These are phyloP conservation scores for Araneus ventricosus DNA, from an alignment of 1,140 invertebrate genomes.

Conservation along the genomic window DNA sequence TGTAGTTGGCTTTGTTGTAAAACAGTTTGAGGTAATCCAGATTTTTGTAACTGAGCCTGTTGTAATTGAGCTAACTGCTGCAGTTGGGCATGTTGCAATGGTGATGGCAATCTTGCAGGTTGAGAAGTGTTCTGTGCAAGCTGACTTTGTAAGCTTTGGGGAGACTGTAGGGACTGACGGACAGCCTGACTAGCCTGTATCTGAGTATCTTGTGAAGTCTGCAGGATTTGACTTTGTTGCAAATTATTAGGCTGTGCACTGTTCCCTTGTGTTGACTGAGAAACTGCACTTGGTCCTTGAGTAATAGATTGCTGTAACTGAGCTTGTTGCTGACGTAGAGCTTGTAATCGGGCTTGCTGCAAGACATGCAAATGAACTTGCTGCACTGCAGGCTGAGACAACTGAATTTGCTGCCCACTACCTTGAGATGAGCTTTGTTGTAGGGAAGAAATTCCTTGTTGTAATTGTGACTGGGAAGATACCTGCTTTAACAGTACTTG, in stretches of 20 bases:
- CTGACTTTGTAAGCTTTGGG: slow-evolving; percentile 24
- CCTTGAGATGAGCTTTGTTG: slow-evolving; percentile 36
- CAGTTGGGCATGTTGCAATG: slow-evolving; percentile 59
- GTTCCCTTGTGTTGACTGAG: slow-evolving; percentile 30
- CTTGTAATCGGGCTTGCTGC: slow-evolving; percentile 67
- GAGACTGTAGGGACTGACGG: slow-evolving; percentile 7
- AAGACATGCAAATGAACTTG: slow-evolving; percentile 74
- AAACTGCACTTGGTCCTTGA: slow-evolving; percentile 20
- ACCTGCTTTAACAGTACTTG: slow-evolving; percentile 62
- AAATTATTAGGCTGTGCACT: slow-evolving; percentile 10
- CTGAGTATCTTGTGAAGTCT: slow-evolving; percentile 35
- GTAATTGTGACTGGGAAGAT: slow-evolving; percentile 45
- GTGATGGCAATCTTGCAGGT: slow-evolving; percentile 7
- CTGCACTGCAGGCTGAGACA: slow-evolving; percentile 71
- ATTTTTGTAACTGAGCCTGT: slow-evolving; percentile 59
- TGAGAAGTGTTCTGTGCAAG: slow-evolving; percentile 3
- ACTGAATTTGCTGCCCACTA: slow-evolving; percentile 54
- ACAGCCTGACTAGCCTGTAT: not conserved
- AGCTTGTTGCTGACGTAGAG: slow-evolving; percentile 72
- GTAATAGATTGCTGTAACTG: slow-evolving; percentile 66
- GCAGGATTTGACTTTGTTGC: slow-evolving; percentile 48
- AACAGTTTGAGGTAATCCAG: slow-evolving; percentile 40
- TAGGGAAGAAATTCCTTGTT: slow-evolving; percentile 41
- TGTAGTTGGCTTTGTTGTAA: slow-evolving; percentile 66
- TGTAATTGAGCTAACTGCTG: slow-evolving; percentile 53